Percentiles rank a stretch among this genome's conserved stretches.
These are phyloP conservation scores for Lutjanus campechanus DNA, from an alignment of 2,797 vertebrate species.

Conservation along the genomic window DNA sequence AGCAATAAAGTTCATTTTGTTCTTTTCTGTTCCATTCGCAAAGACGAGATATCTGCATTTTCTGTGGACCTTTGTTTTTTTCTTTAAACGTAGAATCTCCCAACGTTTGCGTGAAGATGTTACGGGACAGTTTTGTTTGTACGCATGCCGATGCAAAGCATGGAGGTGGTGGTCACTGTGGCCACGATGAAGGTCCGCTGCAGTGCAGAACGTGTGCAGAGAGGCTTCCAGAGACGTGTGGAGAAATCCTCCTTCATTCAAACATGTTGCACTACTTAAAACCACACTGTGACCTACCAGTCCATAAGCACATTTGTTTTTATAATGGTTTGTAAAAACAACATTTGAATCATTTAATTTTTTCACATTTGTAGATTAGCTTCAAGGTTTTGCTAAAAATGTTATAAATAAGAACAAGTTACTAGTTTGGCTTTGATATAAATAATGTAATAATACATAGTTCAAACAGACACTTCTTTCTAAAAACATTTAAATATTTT, in stretches of 20 bases:
- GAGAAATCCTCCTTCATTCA: slow-evolving; percentile 45
- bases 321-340: slow-evolving; percentile 76
- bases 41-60: slow-evolving; percentile 27
- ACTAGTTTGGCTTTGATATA: slow-evolving; percentile 79
- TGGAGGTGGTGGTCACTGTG: slow-evolving; percentile 39
- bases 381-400: slow-evolving; percentile 72
- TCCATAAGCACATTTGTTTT: slow-evolving; percentile 40
- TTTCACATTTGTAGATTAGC: slow-evolving; percentile 75
- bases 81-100: slow-evolving; percentile 29
- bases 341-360: slow-evolving; percentile 63
- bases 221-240: slow-evolving; percentile 36
- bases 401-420: slow-evolving; percentile 74
- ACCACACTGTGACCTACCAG: slow-evolving; percentile 40
- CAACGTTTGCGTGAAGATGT: slow-evolving; percentile 44
- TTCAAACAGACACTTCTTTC: slow-evolving; percentile 69
- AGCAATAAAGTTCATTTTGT: slow-evolving; percentile 43
- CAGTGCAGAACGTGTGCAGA: slow-evolving; percentile 34
- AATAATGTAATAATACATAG: slow-evolving; percentile 76
- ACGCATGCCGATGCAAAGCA: slow-evolving; percentile 43
- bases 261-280: slow-evolving; percentile 40
- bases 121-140: slow-evolving; percentile 15
- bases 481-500: slow-evolving; percentile 77
- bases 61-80: not conserved
- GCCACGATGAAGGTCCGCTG: slow-evolving; percentile 34
- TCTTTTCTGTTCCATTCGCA: slow-evolving; percentile 33